phyloP scores from a whole-genome alignment of 2,888 invertebrate species.

The Cinara cedri region DNA sequence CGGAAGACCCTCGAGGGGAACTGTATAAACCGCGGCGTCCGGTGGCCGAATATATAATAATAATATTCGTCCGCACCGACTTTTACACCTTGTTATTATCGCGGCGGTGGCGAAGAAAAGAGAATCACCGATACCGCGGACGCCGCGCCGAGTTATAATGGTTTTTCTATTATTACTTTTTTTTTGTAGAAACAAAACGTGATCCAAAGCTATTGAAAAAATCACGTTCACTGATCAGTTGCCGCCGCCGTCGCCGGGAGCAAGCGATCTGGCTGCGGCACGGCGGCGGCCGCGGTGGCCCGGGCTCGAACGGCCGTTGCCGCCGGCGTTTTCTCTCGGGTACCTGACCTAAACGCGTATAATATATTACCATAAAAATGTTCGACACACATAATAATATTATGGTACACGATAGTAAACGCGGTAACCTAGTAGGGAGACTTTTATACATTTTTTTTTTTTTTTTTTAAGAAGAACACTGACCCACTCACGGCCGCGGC shows the following conservation, averaged over 20 bases:
- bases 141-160: no score
- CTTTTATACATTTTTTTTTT: slow-evolving; percentile 25
- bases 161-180: no score
- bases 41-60: slow-evolving; percentile 5
- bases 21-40: slow-evolving; percentile 29
- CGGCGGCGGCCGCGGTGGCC: not conserved
- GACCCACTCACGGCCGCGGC: slow-evolving; percentile 47
- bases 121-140: slow-evolving; percentile 3
- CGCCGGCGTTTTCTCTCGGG: slow-evolving; percentile 46
- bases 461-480: slow-evolving; percentile 36
- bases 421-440: slow-evolving; percentile 45
- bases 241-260: slow-evolving; percentile 6
- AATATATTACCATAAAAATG: slow-evolving; percentile 51
- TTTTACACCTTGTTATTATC: slow-evolving; percentile 41
- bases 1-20: slow-evolving; percentile 26
- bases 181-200: slow-evolving; percentile 45
- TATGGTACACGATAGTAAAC: slow-evolving; percentile 11
- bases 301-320: slow-evolving; percentile 3
- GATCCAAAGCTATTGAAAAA: slow-evolving; percentile 25
- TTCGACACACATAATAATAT: slow-evolving; percentile 42
- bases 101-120: slow-evolving; percentile 21
- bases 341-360: slow-evolving; percentile 34
- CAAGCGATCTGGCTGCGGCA: slow-evolving; percentile 17
- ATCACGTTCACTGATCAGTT: slow-evolving; percentile 46
- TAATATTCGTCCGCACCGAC: slow-evolving; percentile 20